Evolutionary conservation across 2,888 invertebrate species (phyloP).

Genomic region (Chrysodeixis includens): DNA sequence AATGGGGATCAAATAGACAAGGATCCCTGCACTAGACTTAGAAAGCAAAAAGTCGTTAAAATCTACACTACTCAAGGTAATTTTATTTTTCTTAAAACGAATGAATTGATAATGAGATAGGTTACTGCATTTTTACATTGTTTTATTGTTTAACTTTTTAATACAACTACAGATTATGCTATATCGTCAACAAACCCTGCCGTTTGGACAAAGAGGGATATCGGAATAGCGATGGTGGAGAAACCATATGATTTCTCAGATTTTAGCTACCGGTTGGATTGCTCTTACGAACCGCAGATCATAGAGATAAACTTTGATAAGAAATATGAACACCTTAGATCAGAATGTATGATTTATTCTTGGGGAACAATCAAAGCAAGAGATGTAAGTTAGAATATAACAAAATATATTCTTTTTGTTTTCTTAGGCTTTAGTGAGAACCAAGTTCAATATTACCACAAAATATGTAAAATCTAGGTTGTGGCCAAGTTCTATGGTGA

Average conservation of each 20-base stretch:
- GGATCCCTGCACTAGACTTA: slow-evolving; percentile 27
- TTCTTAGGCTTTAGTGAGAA: no score
- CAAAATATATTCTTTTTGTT: not conserved
- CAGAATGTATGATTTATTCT: slow-evolving; percentile 19
- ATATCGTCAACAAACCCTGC: slow-evolving; percentile 9
- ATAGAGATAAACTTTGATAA: slow-evolving; percentile 39
- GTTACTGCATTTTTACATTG: no score
- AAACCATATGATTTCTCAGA: slow-evolving; percentile 49
- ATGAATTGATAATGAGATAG: no score
- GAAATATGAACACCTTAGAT: slow-evolving; percentile 1
- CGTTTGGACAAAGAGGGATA: slow-evolving; percentile 37
- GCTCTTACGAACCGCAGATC: slow-evolving; percentile 43
- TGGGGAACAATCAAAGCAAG: slow-evolving; percentile 20
- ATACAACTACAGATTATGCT: slow-evolving; percentile 37
- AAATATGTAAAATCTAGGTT: no score
- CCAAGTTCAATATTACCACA: no score
- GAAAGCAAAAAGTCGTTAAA: slow-evolving; percentile 43
- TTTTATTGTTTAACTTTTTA: not conserved
- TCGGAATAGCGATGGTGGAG: slow-evolving; percentile 52
- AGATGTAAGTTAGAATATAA: slow-evolving; percentile 24
- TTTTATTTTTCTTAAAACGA: not conserved
- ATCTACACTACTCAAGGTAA: slow-evolving; percentile 39
- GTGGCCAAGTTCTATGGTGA: no score
- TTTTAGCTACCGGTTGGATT: slow-evolving; percentile 32
- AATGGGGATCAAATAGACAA: slow-evolving; percentile 20